These are phyloP conservation scores for Falco rusticolus DNA, from an alignment of 2,797 vertebrate species.

Conservation along the genomic window DNA sequence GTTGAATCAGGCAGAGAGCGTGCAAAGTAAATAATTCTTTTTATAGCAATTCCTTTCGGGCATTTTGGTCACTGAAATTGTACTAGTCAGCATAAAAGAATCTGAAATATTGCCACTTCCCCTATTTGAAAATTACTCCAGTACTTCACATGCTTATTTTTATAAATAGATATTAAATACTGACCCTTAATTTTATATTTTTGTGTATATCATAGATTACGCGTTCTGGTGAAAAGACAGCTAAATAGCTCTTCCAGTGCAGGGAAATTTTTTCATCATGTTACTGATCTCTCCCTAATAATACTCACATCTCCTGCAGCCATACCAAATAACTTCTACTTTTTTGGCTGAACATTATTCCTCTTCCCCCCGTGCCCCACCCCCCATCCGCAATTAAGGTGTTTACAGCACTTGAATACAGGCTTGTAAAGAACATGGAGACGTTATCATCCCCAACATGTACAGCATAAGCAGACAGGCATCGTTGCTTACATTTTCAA, in stretches of 20 bases:
- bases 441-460: background rate
- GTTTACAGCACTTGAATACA: background rate
- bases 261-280: background rate
- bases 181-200: background rate
- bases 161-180: background rate
- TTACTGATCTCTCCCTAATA: background rate
- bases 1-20: background rate
- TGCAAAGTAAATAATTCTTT: background rate
- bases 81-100: background rate
- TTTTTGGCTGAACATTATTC: background rate
- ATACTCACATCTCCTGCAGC: background rate
- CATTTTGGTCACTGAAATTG: background rate
- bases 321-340: background rate
- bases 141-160: background rate
- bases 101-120: background rate
- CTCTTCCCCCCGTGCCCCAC: accelerated
- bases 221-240: background rate
- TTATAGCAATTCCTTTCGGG: background rate
- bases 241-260: background rate
- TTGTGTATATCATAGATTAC: background rate
- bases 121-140: background rate
- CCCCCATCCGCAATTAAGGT: accelerated
- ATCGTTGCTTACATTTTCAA: background rate
- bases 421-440: background rate
- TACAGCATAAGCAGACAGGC: background rate